phyloP scores from a whole-genome alignment of 1,140 invertebrate genomes.

The Polypedilum vanderplanki region DNA sequence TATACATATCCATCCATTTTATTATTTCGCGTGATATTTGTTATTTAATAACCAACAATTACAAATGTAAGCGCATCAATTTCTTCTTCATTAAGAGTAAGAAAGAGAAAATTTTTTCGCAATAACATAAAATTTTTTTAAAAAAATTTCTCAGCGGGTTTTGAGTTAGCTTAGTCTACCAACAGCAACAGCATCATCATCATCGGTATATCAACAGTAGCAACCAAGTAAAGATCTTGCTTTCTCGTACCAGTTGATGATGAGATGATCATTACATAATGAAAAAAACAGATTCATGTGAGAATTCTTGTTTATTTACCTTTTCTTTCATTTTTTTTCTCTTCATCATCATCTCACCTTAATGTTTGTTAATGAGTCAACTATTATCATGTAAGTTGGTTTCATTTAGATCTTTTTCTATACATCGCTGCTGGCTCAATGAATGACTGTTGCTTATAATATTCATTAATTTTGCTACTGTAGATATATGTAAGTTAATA shows the following conservation, averaged over 20 bases:
- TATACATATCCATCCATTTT: too few relatives aligned
- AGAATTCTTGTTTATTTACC: slow-evolving; percentile 7
- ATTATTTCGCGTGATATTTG: slow-evolving; percentile 11
- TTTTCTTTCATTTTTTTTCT: slow-evolving; percentile 11
- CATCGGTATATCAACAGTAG: too few relatives aligned
- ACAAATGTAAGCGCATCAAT: slow-evolving; percentile 17
- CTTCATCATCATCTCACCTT: slow-evolving; percentile 10
- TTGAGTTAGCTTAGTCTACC: not conserved
- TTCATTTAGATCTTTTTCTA: not conserved
- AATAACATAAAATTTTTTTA: not conserved
- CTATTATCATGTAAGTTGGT: slow-evolving; percentile 18
- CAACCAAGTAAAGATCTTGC: not conserved
- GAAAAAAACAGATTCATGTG: not conserved
- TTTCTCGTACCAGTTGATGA: slow-evolving; percentile 10
- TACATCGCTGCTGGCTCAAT: not conserved
- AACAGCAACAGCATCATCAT: not conserved
- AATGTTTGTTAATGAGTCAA: slow-evolving; percentile 13
- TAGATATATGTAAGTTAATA: not conserved
- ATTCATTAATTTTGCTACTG: not conserved
- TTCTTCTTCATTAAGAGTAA: slow-evolving; percentile 6
- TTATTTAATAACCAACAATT: not conserved
- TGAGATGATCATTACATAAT: not conserved
- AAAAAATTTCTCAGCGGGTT: not conserved
- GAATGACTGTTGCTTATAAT: not conserved
- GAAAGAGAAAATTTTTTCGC: not conserved